These are phyloP conservation scores for Oryzias woworae DNA, from an alignment of 2,113 vertebrate species.

Conservation along the genomic window DNA sequence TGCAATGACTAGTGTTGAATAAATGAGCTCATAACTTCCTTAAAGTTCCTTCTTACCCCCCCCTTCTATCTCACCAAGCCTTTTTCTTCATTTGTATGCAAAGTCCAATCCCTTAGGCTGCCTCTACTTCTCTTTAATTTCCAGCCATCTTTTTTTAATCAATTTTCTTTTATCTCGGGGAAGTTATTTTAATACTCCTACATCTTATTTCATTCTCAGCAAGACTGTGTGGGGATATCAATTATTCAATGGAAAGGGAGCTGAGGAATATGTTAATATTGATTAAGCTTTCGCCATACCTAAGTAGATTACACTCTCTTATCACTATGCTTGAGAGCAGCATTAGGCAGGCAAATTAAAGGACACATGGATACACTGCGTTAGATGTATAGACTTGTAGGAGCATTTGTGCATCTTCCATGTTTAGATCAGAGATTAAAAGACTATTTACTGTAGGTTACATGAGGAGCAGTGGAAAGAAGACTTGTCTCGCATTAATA, in stretches of 20 bases:
- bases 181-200: conserved; percentile 82
- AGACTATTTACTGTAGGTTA: conserved; percentile 52
- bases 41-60: conserved; percentile 58
- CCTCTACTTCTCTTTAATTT: conserved; percentile 78
- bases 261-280: conserved; percentile 82
- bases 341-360: conserved; percentile 71
- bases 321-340: conserved; percentile 67
- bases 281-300: conserved; percentile 79
- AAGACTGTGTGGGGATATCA: conserved; percentile 79
- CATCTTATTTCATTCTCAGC: conserved; percentile 81
- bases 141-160: conserved; percentile 81
- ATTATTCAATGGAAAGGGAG: conserved; percentile 79
- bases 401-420: conserved; percentile 46
- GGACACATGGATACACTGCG: conserved; percentile 61
- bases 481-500: conserved; percentile 38
- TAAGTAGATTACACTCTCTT: conserved; percentile 79
- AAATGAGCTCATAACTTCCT: conserved; percentile 75
- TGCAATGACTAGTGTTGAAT: conserved; percentile 69
- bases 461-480: conserved; percentile 33
- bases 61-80: conserved; percentile 38
- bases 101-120: conserved; percentile 74
- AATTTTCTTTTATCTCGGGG: conserved; percentile 81
- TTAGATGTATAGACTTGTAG: conserved; percentile 55
- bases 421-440: conserved; percentile 67
- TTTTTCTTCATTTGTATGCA: conserved; percentile 76